Percentiles rank a stretch among this genome's conserved stretches.
These are phyloP conservation scores for Pegea sp. DNA, from an alignment of 23 tunicate genomes.

Conservation along the genomic window DNA sequence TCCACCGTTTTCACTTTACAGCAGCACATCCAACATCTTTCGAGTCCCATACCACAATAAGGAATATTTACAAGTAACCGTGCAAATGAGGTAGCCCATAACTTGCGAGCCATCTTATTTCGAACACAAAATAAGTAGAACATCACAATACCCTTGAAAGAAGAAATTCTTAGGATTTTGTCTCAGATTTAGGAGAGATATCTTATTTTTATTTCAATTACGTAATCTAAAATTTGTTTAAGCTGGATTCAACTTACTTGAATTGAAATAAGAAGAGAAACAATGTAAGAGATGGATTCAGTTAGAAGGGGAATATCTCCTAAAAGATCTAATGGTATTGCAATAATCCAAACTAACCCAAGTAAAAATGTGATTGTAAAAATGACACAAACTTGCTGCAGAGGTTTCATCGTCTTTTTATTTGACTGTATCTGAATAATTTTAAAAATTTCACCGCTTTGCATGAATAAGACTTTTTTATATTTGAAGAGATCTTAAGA, in stretches of 20 bases:
- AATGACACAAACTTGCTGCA: constrained; percentile 3
- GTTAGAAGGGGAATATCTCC: background rate
- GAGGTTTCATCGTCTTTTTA: background rate
- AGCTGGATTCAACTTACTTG: constrained; percentile 13
- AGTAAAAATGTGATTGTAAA: constrained; percentile 7
- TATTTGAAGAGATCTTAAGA: too few species aligned
- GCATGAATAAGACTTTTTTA: too few species aligned
- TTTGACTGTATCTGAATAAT: too few species aligned
- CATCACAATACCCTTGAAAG: constrained; percentile 19
- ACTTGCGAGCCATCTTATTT: constrained; percentile 2
- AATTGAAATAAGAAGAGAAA: constrained; percentile 4
- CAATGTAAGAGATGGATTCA: constrained; percentile 1
- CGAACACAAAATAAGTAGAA: constrained; percentile 21
- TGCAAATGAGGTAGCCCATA: constrained; percentile 7
- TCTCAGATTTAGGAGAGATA: too few species aligned
- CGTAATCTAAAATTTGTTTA: too few species aligned
- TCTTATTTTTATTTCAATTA: too few species aligned
- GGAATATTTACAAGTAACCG: too few species aligned
- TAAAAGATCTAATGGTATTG: constrained; percentile 3
- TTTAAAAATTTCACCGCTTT: too few species aligned
- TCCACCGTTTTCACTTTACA: too few species aligned
- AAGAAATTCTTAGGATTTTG: too few species aligned
- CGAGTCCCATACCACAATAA: too few species aligned
- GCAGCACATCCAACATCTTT: too few species aligned
- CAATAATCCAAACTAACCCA: constrained; percentile 11